A percentile compares a stretch with the other conserved stretches of the same genome.
Conservation (phyloP, 2,113 vertebrate species). For the Cheirogaleus medius region DNA sequence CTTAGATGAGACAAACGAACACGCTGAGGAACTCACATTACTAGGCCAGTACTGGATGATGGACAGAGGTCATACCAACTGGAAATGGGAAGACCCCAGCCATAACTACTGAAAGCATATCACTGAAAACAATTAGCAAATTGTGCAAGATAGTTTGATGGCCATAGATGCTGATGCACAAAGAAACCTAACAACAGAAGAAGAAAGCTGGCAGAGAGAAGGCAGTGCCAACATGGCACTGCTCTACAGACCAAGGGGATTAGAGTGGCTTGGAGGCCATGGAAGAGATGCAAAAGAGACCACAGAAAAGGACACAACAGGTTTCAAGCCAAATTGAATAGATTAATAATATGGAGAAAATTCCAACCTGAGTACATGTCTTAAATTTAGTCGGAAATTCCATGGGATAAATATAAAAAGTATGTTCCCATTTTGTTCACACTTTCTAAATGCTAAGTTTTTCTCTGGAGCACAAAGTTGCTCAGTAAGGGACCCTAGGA, state of each 20-base stretch:
- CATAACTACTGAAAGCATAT: neutral
- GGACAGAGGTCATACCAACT: neutral
- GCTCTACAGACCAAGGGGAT: neutral
- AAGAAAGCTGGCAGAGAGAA: neutral
- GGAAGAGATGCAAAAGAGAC: neutral
- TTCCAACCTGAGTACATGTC: neutral
- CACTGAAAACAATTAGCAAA: neutral
- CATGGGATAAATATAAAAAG: neutral
- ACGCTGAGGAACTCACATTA: neutral
- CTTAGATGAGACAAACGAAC: neutral
- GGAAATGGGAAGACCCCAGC: neutral
- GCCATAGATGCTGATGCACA: neutral
- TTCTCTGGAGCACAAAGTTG: neutral
- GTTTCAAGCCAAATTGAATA: neutral
- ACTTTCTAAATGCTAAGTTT: constrained; percentile 12
- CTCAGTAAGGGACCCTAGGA: neutral
- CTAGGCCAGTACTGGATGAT: neutral
- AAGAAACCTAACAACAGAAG: neutral
- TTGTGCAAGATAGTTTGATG: neutral
- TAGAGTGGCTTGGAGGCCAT: neutral
- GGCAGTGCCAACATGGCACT: neutral
- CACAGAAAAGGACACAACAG: neutral
- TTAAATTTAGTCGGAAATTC: constrained; percentile 38
- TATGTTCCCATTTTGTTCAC: neutral
- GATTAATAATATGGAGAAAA: neutral